Evolutionary conservation across 2,113 vertebrate genomes (phyloP).

Genomic region (Dasyornis broadbenti): DNA sequence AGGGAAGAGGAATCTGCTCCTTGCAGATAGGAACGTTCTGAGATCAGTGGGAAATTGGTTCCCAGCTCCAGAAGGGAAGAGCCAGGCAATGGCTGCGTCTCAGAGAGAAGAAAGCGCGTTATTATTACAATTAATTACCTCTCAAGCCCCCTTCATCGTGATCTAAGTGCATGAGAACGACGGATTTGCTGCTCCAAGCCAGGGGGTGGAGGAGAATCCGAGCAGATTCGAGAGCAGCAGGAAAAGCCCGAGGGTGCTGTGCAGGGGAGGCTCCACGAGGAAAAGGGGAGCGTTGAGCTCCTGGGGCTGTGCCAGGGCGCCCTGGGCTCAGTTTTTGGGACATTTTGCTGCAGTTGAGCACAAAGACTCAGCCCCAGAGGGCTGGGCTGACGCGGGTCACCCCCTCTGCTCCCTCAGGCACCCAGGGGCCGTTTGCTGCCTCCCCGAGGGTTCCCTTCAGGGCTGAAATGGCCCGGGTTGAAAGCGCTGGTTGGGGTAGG

Average conservation of each 20-base stretch:
- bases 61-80: neutral
- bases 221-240: neutral
- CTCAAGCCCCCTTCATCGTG: neutral
- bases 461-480: neutral
- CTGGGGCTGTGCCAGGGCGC: no score
- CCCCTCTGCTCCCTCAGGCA: rapidly evolving
- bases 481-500: neutral
- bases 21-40: neutral
- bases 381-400: neutral
- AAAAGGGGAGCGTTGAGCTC: neutral
- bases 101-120: neutral
- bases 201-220: neutral
- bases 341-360: neutral
- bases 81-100: neutral
- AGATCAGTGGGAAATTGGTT: neutral
- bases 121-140: constrained; percentile 32
- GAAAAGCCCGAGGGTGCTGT: neutral
- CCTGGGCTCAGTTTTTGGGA: neutral
- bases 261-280: neutral
- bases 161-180: neutral
- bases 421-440: rapidly evolving
- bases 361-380: neutral
- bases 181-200: neutral
- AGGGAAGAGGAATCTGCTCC: neutral
- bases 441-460: neutral